Evolutionary conservation across 1,140 invertebrate species (phyloP).

Genomic region (Plectrocnemia conspersa): DNA sequence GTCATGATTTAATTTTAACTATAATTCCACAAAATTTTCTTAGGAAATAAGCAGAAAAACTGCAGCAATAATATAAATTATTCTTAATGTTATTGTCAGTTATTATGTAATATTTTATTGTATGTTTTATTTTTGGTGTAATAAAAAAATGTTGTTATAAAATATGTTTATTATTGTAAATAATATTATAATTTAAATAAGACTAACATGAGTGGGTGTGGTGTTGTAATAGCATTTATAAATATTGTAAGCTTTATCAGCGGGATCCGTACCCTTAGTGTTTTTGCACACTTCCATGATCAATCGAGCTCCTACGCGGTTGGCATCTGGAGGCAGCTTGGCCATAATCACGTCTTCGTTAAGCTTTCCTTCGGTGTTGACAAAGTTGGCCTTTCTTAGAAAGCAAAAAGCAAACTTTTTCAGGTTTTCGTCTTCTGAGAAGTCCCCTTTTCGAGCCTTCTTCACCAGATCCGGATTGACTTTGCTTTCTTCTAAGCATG

Average conservation of each 20-base stretch:
- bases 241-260: slow-evolving; percentile 47
- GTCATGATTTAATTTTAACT: too few relatives aligned
- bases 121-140: too few relatives aligned
- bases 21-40: too few relatives aligned
- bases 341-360: slow-evolving; percentile 39
- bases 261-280: slow-evolving; percentile 39
- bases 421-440: slow-evolving; percentile 37
- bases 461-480: slow-evolving; percentile 38
- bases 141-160: too few relatives aligned
- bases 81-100: too few relatives aligned
- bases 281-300: slow-evolving; percentile 38
- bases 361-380: slow-evolving; percentile 38
- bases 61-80: too few relatives aligned
- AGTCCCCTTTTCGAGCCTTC: slow-evolving; percentile 39
- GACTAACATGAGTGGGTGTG: slow-evolving; percentile 36
- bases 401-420: slow-evolving; percentile 41
- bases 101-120: too few relatives aligned
- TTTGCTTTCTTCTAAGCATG: slow-evolving; percentile 38
- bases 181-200: slow-evolving; percentile 15
- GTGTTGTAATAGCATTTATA: slow-evolving; percentile 50
- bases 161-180: neutral
- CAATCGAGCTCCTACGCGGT: slow-evolving; percentile 35
- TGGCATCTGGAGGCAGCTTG: slow-evolving; percentile 37
- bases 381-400: slow-evolving; percentile 38
- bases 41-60: too few relatives aligned